Evolutionary conservation across 2,113 vertebrate species (phyloP), one percentile per base, ranked within the genome.

Genomic region (Neolamprologus toae): DNA sequence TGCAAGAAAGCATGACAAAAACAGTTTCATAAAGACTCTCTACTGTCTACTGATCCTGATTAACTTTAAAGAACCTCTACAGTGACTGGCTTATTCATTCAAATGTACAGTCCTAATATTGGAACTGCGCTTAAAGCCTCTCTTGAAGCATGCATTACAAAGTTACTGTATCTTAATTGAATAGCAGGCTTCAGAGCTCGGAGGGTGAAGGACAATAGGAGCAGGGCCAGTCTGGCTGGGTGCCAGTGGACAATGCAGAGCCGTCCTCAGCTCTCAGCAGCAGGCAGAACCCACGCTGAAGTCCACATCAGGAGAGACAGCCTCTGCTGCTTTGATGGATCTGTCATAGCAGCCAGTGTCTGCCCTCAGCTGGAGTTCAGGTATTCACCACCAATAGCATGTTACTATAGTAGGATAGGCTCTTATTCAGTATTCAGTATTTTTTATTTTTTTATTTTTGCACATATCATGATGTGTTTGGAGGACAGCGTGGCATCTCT

Each of bases 131-230:
- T 83, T 79, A 80, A 83, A 85, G 54, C 66, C 49, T 78, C 85
- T 90, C 35, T 81, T 86, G 51, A 82, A 85, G 88, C 61, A 42
- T 42, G 88, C 84, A 71, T 92, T 73, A 85, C 82, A 93, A 95
- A 95, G 92, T 96, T 95, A 88, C 90, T 91, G 93, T 93, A 63
- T 91, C 88, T 86, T 95, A 94, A 97, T 95, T 95, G 93, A 92
- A 94, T 93, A 94, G 93, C 92, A 90, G 94, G 89, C 83, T 89
- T 89, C 45, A 87, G 87, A 95, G 95, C 92, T 90, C 28, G 85
- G 91, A 90, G 93, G 91, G 94, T 95, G 96, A 97, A 97, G 96
- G 96, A 96, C 95, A 94, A 95, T 92, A 71, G 92, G 88, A 89
- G 91, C 90, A 68, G 91, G 90, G 88, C 83, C 90, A 89, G 91